Evolutionary conservation across 2,888 invertebrate genomes (phyloP), one percentile per base, ranked within the genome.

Genomic region (Amphipoea oculea): DNA sequence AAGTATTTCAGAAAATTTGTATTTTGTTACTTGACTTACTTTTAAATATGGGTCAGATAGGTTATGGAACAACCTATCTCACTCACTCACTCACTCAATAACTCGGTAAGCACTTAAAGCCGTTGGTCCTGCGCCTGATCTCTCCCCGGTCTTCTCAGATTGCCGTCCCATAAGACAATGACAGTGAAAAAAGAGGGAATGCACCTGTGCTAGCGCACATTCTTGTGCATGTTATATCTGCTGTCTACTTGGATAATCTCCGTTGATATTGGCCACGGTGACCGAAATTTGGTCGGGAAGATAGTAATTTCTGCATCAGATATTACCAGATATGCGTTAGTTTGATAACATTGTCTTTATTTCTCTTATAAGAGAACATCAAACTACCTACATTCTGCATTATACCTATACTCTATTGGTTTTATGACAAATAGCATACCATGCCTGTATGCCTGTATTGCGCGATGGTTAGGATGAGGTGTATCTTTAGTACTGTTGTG

Each of bases 1-100:
- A 94, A 97, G 97, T 96, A 88, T 77, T 23, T 36, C 0, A 40
- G 6, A 54, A 42, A 69, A 54, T 40, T 65, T 69, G 0, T 20
- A 0, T 5, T 48, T 17, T 51, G 2, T 9, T 62, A 9, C 4
- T 60, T 51, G 2, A 14, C 48, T 51, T 12, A 14, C n/a, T 48
- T n/a, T 51, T 14, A 51, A 51, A 73, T 62, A 17, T 45, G 11
- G n/a, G 62, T 62, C 36, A 62, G 2, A 36, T 42, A 9, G 20
- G 7, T 20, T 67, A n/a, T 67, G 1, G 1, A 36, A 36, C 36
- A 36, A 36, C 36, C 36, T 36, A 36, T 36, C 36, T 29, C 29
- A 29, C 29, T 29, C 29, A 29, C 29, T 29, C 29, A 29, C 29
- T 29, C 29, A 29, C 29, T 29, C 29, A 29, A 0, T 29, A 29